These are phyloP conservation scores for Channa maculata DNA, from an alignment of 2,113 vertebrate genomes.

Conservation along the genomic window DNA sequence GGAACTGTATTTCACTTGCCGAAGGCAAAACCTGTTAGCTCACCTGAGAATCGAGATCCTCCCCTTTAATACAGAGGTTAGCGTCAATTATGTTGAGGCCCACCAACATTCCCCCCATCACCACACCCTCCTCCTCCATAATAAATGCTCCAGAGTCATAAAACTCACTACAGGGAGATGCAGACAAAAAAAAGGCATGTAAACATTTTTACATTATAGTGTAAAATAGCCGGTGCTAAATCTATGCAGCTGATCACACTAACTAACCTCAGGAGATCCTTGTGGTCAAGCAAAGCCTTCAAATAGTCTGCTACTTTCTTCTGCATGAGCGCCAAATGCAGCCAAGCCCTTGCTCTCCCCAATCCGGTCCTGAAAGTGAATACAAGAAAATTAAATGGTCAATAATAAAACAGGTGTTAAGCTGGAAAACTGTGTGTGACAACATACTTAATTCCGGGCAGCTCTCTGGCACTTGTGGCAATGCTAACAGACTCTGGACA, in stretches of 20 bases:
- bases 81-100: conserved; percentile 98
- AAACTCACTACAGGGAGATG: conserved; percentile 87
- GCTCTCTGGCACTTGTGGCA: conserved; percentile 94
- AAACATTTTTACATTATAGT: background rate
- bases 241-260: background rate
- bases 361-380: conserved; percentile 88
- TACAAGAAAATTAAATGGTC: background rate
- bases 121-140: conserved; percentile 95
- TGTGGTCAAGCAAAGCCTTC: conserved; percentile 92
- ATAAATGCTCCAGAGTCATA: conserved; percentile 93
- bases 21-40: conserved; percentile 17
- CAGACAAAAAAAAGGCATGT: background rate
- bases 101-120: conserved; percentile 94
- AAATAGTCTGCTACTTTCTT: conserved; percentile 98
- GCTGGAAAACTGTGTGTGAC: background rate
- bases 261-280: conserved; percentile 90
- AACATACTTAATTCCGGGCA: conserved; percentile 95
- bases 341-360: conserved; percentile 94
- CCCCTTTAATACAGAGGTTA: conserved; percentile 98
- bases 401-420: background rate
- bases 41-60: conserved; percentile 98
- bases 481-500: conserved; percentile 95
- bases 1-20: too few species aligned
- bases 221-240: background rate
- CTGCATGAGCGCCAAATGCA: conserved; percentile 98